phyloP scores from a whole-genome alignment of 2,797 vertebrate species.

The Atherinosoma microstoma region DNA sequence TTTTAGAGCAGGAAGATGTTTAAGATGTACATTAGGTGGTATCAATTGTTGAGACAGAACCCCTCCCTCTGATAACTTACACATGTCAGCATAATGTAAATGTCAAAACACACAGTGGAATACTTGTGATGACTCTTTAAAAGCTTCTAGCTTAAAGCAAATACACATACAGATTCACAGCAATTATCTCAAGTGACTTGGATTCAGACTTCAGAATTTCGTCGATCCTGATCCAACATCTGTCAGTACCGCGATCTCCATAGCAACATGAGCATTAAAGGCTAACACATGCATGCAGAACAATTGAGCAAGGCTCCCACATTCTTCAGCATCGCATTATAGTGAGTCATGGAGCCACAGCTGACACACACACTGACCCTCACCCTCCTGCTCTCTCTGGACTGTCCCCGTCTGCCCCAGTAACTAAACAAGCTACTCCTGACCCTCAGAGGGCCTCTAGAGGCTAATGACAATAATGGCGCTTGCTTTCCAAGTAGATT shows the following conservation, averaged over 20 bases:
- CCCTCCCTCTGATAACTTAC: slow-evolving; percentile 54
- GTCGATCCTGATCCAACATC: slow-evolving; percentile 52
- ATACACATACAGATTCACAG: slow-evolving; percentile 41
- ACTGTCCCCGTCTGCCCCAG: slow-evolving; percentile 64
- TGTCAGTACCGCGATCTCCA: slow-evolving; percentile 43
- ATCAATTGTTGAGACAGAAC: slow-evolving; percentile 28
- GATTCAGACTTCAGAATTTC: slow-evolving; percentile 50
- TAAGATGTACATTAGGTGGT: slow-evolving; percentile 19
- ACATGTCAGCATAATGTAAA: slow-evolving; percentile 63
- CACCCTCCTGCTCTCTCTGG: slow-evolving; percentile 39
- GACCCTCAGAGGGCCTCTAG: slow-evolving; percentile 67
- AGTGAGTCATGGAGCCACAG: slow-evolving; percentile 41
- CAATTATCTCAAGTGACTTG: slow-evolving; percentile 58
- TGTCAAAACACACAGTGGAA: slow-evolving; percentile 46
- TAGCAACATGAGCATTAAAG: slow-evolving; percentile 43
- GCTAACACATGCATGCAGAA: slow-evolving; percentile 18
- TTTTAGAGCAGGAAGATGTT: background rate
- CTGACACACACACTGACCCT: slow-evolving; percentile 46
- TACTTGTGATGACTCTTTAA: slow-evolving; percentile 61
- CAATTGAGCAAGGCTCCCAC: slow-evolving; percentile 27
- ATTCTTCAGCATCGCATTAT: slow-evolving; percentile 44
- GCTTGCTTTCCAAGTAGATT: slow-evolving; percentile 80
- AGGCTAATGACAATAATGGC: slow-evolving; percentile 71
- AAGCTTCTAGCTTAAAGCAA: slow-evolving; percentile 52
- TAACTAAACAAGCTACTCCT: slow-evolving; percentile 77